phyloP scores from a whole-genome alignment of 1,140 invertebrate species.

The Tribolium castaneum region DNA sequence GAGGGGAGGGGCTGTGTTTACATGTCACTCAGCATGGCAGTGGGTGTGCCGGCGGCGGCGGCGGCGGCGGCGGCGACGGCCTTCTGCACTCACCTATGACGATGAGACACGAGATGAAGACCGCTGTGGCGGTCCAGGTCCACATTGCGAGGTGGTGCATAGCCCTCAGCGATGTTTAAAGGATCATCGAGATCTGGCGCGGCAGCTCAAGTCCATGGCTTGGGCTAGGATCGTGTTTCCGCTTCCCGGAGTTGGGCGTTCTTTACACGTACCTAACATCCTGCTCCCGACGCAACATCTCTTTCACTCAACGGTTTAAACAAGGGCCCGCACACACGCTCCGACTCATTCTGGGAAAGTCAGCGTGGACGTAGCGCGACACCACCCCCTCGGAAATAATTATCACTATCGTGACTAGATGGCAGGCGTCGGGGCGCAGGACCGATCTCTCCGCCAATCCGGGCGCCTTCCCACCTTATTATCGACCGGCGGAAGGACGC shows the following conservation, averaged over 20 bases:
- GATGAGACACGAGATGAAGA: slow-evolving; percentile 55
- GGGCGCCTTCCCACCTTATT: slow-evolving; percentile 43
- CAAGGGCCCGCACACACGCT: slow-evolving; percentile 55
- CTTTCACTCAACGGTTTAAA: slow-evolving; percentile 42
- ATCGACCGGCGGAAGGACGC: slow-evolving; percentile 36
- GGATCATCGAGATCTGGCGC: slow-evolving; percentile 59
- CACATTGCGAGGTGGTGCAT: slow-evolving; percentile 56
- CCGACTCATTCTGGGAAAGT: slow-evolving; percentile 52
- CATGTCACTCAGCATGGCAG: slow-evolving; percentile 57
- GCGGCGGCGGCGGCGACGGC: too few relatives aligned
- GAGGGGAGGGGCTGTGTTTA: slow-evolving; percentile 63
- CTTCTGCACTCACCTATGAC: slow-evolving; percentile 56
- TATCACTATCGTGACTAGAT: slow-evolving; percentile 51
- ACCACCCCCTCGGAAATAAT: slow-evolving; percentile 54
- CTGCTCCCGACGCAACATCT: slow-evolving; percentile 44
- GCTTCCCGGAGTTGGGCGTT: slow-evolving; percentile 27
- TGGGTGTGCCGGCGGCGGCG: slow-evolving; percentile 56
- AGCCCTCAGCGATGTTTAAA: slow-evolving; percentile 45
- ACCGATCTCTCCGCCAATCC: slow-evolving; percentile 47
- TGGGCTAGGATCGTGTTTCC: slow-evolving; percentile 24
- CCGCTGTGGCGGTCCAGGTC: slow-evolving; percentile 54
- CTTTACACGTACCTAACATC: slow-evolving; percentile 45
- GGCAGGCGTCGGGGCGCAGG: slow-evolving; percentile 54
- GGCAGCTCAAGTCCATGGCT: slow-evolving; percentile 58
- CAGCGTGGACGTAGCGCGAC: slow-evolving; percentile 54